These are phyloP conservation scores for Liasis olivaceus DNA, from an alignment of 2,797 vertebrate species.

Conservation along the genomic window DNA sequence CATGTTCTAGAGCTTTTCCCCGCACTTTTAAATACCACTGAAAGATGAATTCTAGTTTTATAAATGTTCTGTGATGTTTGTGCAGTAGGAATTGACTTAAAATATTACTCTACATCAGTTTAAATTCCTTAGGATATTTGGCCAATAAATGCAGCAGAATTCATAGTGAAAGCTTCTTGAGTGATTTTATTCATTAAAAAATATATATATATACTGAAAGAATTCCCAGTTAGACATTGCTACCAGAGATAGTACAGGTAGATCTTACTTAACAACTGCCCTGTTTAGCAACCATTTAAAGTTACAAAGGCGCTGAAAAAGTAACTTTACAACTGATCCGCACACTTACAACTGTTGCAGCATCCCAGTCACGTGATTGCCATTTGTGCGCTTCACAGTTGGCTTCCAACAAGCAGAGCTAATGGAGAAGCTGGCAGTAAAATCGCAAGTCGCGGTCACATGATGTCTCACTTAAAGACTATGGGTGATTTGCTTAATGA, in stretches of 20 bases:
- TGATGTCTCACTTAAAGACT: background rate
- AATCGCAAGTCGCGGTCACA: background rate
- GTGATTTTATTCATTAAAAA: background rate
- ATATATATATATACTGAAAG: too few relatives aligned
- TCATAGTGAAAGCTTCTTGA: background rate
- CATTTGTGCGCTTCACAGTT: background rate
- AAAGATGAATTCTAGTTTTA: too few relatives aligned
- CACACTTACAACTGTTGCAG: background rate
- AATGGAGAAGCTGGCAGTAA: background rate
- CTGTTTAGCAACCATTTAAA: background rate
- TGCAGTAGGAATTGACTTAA: background rate
- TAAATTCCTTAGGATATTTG: background rate
- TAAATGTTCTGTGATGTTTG: background rate
- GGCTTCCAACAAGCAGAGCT: background rate
- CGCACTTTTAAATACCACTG: too few relatives aligned
- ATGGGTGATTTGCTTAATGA: background rate
- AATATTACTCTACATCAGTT: background rate
- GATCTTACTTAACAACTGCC: background rate
- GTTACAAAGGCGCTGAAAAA: background rate
- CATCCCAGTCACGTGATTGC: background rate
- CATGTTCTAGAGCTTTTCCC: too few relatives aligned
- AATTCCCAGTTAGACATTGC: background rate
- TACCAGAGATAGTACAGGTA: background rate
- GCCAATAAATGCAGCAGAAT: background rate
- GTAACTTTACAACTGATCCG: background rate